Percentiles rank a stretch among this genome's conserved stretches.
Conservation (phyloP, 1,140 invertebrate genomes). For the Zaprionus africanus region DNA sequence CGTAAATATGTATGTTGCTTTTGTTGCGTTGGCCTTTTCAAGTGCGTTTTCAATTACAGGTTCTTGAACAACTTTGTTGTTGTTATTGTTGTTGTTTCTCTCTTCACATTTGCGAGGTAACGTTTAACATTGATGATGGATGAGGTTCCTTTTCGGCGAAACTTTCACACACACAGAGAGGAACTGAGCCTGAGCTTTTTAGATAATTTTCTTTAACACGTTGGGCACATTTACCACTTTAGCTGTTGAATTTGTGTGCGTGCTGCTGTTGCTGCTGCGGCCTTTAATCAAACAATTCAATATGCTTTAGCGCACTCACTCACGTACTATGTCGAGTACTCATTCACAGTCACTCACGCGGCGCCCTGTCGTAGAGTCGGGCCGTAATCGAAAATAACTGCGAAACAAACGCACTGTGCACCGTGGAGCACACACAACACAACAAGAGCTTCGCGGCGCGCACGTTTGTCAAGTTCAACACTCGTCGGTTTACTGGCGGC, state of each 20-base stretch:
- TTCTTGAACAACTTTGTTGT: conserved; percentile 45
- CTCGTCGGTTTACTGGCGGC: conserved; percentile 70
- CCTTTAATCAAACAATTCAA: conserved; percentile 19
- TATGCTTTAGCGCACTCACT: conserved; percentile 3
- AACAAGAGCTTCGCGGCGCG: conserved; percentile 44
- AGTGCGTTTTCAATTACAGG: conserved; percentile 73
- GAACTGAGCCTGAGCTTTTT: conserved; percentile 12
- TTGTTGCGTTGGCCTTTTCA: conserved; percentile 36
- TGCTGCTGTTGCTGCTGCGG: background rate
- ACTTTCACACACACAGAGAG: conserved; percentile 9
- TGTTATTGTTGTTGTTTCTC: conserved; percentile 14
- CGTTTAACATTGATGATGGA: background rate
- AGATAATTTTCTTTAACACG: background rate
- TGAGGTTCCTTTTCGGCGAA: background rate
- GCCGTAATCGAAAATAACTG: conserved; percentile 7
- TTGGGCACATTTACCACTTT: conserved; percentile 8
- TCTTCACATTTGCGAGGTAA: conserved; percentile 24
- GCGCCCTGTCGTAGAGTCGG: background rate
- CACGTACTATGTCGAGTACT: background rate
- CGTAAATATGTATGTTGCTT: conserved; percentile 30
- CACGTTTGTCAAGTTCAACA: conserved; percentile 72
- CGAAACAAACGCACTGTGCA: conserved; percentile 9
- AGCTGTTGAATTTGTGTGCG: background rate
- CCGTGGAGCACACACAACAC: conserved; percentile 1
- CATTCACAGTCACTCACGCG: conserved; percentile 1